A percentile compares a stretch with the other conserved stretches of the same genome.
Conservation (phyloP, 2,888 invertebrate genomes). For the Leptothorax acervorum region DNA sequence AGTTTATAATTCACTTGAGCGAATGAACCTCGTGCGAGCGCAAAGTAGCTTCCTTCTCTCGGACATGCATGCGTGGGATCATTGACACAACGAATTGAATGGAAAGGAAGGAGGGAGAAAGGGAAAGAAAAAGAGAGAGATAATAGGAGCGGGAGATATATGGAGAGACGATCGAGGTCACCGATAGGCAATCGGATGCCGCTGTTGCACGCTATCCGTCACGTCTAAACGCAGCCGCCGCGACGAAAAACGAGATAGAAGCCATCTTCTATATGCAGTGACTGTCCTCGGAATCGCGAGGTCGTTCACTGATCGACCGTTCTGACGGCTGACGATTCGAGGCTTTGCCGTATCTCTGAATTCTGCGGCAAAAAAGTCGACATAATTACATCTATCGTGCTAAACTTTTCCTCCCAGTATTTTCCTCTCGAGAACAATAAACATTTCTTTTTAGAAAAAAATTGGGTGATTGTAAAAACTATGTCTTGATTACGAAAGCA, state of each 20-base stretch:
- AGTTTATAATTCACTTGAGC: slow-evolving; percentile 64
- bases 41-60: slow-evolving; percentile 58
- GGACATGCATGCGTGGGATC: slow-evolving; percentile 66
- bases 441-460: not conserved
- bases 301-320: slow-evolving; percentile 7
- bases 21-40: slow-evolving; percentile 55
- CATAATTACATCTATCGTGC: slow-evolving; percentile 5
- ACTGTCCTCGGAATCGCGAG: slow-evolving; percentile 23
- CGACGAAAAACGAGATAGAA: slow-evolving; percentile 57
- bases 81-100: slow-evolving; percentile 76
- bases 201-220: slow-evolving; percentile 43
- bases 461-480: not conserved
- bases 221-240: slow-evolving; percentile 15
- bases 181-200: slow-evolving; percentile 72
- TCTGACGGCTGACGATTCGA: not conserved
- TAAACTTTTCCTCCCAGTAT: not conserved
- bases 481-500: not conserved
- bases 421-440: not conserved
- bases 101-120: slow-evolving; percentile 45
- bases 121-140: slow-evolving; percentile 46
- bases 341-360: not conserved
- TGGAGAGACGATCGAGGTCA: slow-evolving; percentile 73
- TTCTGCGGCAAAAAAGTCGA: not conserved
- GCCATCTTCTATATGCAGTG: slow-evolving; percentile 30
- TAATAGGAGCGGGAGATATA: slow-evolving; percentile 45